Conservation (phyloP, 2,797 vertebrate genomes). For the Cossypha niveicapilla region DNA sequence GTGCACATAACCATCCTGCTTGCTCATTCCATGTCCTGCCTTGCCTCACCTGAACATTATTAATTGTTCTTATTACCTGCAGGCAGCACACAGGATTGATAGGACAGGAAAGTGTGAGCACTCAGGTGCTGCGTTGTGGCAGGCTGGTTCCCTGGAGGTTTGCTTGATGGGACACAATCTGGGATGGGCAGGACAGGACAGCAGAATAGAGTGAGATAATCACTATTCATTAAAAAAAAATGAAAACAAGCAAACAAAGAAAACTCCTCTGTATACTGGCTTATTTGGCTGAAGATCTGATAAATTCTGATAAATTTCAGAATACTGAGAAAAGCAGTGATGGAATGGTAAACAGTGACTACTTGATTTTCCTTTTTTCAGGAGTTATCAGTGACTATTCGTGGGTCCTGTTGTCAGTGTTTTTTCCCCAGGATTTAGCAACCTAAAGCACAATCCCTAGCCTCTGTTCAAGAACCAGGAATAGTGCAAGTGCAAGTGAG, state of each 20-base stretch:
- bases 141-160: not conserved
- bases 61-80: not conserved
- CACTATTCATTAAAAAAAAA: not conserved
- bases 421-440: not conserved
- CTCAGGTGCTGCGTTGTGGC: not conserved
- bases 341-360: not conserved
- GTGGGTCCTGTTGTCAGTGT: fast-evolving
- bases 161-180: not conserved
- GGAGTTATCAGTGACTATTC: not conserved
- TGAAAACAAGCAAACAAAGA: too few relatives aligned
- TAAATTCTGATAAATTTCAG: not conserved
- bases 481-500: not conserved
- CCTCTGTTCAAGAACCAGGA: not conserved
- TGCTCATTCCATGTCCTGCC: not conserved
- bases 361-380: not conserved
- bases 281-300: not conserved
- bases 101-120: not conserved
- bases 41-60: not conserved
- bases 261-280: not conserved
- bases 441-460: not conserved
- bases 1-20: not conserved
- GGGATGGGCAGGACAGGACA: not conserved
- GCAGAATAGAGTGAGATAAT: not conserved
- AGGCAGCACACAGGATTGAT: not conserved
- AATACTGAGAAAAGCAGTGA: not conserved